phyloP scores from a whole-genome alignment of 2,888 invertebrate species.

The Corythucha ciliata region DNA sequence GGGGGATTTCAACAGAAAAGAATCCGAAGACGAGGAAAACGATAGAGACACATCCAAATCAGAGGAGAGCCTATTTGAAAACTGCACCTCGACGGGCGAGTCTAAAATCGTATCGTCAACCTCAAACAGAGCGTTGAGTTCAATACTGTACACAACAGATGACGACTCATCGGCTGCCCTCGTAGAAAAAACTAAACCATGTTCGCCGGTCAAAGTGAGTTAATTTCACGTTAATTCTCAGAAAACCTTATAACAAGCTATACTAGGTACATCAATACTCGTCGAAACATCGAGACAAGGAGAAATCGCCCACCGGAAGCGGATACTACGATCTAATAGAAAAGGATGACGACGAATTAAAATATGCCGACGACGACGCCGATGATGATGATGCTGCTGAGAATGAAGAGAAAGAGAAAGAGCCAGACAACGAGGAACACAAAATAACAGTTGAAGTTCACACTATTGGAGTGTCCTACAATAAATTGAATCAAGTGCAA shows the following conservation, averaged over 20 bases:
- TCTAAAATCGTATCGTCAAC: neutral
- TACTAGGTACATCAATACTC: conserved; percentile 25
- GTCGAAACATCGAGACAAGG: conserved; percentile 42
- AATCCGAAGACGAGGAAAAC: conserved; percentile 1
- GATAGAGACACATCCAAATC: conserved; percentile 16
- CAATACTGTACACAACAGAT: conserved; percentile 18
- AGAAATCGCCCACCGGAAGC: conserved; percentile 51
- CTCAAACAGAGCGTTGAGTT: conserved; percentile 20
- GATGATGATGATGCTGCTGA: conserved; percentile 42
- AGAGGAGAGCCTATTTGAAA: conserved; percentile 13
- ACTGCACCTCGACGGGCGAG: neutral
- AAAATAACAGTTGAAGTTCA: no score
- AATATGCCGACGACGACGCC: conserved; percentile 61
- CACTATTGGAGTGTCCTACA: no score
- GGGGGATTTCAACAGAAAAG: conserved; percentile 16
- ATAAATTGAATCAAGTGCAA: no score
- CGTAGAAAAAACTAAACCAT: conserved; percentile 25
- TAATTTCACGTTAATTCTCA: neutral
- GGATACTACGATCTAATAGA: conserved; percentile 44
- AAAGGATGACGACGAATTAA: conserved; percentile 52
- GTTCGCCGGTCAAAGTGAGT: conserved; percentile 31
- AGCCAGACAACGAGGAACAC: conserved; percentile 2
- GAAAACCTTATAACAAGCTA: neutral
- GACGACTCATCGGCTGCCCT: conserved; percentile 21
- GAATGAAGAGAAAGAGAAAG: conserved; percentile 12